Evolutionary conservation across 2,888 invertebrate species (phyloP).

Genomic region (Brenthis daphne): DNA sequence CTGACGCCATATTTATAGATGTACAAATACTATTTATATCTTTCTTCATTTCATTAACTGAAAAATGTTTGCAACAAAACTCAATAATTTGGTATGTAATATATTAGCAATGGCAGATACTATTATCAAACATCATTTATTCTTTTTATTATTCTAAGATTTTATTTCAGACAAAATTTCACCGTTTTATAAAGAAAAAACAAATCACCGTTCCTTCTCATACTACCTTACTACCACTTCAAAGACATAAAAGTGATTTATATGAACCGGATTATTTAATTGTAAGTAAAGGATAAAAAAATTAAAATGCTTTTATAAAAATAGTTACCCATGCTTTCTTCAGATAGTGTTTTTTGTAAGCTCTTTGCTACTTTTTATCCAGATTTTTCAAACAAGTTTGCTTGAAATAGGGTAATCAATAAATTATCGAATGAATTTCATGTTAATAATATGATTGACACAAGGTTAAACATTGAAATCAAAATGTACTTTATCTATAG

Average conservation of each 20-base stretch:
- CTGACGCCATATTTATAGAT: background rate
- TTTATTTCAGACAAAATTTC: conserved; percentile 54
- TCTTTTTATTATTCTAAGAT: conserved; percentile 15
- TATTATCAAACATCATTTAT: conserved; percentile 4
- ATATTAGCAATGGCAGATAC: background rate
- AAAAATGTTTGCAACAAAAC: conserved; percentile 50
- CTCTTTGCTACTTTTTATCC: too few relatives aligned
- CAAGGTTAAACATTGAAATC: too few relatives aligned
- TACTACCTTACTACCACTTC: conserved; percentile 46
- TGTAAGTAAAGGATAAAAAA: conserved; percentile 68
- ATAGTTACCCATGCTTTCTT: too few relatives aligned
- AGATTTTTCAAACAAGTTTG: too few relatives aligned
- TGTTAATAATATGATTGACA: too few relatives aligned
- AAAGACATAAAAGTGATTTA: conserved; percentile 65
- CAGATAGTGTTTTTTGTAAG: too few relatives aligned
- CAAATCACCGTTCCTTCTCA: background rate
- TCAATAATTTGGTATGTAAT: conserved; percentile 45
- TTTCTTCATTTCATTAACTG: background rate
- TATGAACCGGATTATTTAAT: conserved; percentile 90
- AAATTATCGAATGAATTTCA: too few relatives aligned
- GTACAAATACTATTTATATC: background rate
- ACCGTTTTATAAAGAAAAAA: conserved; percentile 43
- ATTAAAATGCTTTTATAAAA: background rate
- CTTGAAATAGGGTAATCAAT: too few relatives aligned
- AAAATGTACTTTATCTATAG: too few relatives aligned